These are phyloP conservation scores for Lutjanus campechanus DNA, from an alignment of 2,797 vertebrate species.

Conservation along the genomic window DNA sequence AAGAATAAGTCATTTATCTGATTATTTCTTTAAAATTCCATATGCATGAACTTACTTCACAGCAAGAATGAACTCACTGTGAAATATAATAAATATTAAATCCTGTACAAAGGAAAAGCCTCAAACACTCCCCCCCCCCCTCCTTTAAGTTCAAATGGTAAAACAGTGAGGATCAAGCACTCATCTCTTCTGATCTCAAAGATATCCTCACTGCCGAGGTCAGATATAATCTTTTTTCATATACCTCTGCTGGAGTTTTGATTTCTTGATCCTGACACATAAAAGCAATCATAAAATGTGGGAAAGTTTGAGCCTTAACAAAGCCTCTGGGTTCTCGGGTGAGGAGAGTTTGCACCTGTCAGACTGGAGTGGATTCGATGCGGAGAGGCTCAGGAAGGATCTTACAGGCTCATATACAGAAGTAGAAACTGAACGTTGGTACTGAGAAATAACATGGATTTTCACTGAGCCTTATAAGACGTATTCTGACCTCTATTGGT, in stretches of 20 bases:
- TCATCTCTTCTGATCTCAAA: neutral
- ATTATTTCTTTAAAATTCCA: neutral
- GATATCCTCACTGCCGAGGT: neutral
- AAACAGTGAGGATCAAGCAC: neutral
- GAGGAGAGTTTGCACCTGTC: neutral
- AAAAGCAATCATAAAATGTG: neutral
- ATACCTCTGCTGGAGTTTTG: neutral
- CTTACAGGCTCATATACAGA: neutral
- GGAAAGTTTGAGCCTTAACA: neutral
- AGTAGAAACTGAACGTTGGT: neutral
- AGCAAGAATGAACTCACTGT: neutral
- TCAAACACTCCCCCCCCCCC: neutral
- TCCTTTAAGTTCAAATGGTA: neutral
- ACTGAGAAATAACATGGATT: neutral
- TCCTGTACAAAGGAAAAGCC: neutral
- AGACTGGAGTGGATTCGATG: neutral
- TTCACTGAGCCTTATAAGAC: too few species aligned
- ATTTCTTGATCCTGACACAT: neutral
- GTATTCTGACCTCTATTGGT: conserved; percentile 22
- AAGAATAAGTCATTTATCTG: neutral
- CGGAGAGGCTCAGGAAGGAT: neutral
- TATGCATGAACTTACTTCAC: neutral
- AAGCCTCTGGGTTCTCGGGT: neutral
- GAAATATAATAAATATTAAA: neutral
- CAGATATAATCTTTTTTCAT: neutral